phyloP scores from a whole-genome alignment of 2,888 invertebrate species.

The Eupithecia centaureata region DNA sequence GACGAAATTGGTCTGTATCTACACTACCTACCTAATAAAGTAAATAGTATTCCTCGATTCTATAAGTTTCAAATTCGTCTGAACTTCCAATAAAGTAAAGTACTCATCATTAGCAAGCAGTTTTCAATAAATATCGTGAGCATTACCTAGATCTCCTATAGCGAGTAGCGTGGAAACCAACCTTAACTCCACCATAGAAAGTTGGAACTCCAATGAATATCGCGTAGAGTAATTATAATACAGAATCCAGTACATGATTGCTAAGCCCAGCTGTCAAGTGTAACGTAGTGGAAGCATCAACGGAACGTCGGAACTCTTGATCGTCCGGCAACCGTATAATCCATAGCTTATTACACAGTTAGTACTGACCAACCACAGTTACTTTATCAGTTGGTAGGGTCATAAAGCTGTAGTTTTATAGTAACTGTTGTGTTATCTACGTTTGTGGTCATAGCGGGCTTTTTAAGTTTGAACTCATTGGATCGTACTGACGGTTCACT shows the following conservation, averaged over 20 bases:
- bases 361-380: conserved; percentile 13
- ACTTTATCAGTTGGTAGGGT: conserved; percentile 6
- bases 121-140: conserved; percentile 19
- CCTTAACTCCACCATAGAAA: conserved; percentile 9
- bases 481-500: conserved; percentile 28
- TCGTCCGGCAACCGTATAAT: conserved; percentile 30
- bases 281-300: conserved; percentile 41
- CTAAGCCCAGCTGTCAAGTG: conserved; percentile 41
- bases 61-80: not conserved
- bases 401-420: conserved; percentile 14
- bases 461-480: conserved; percentile 33
- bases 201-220: conserved; percentile 12
- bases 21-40: not conserved
- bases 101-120: conserved; percentile 19
- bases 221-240: conserved; percentile 23
- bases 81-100: conserved; percentile 5
- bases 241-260: conserved; percentile 29
- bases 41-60: not conserved
- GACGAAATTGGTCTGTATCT: not conserved
- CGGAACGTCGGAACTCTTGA: conserved; percentile 40
- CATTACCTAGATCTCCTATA: conserved; percentile 11
- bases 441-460: conserved; percentile 34
- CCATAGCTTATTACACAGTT: conserved; percentile 14
- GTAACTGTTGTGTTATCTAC: conserved; percentile 17
- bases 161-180: conserved; percentile 1